These are phyloP conservation scores for Anhinga anhinga DNA, from an alignment of 2,113 vertebrate species.

Conservation along the genomic window DNA sequence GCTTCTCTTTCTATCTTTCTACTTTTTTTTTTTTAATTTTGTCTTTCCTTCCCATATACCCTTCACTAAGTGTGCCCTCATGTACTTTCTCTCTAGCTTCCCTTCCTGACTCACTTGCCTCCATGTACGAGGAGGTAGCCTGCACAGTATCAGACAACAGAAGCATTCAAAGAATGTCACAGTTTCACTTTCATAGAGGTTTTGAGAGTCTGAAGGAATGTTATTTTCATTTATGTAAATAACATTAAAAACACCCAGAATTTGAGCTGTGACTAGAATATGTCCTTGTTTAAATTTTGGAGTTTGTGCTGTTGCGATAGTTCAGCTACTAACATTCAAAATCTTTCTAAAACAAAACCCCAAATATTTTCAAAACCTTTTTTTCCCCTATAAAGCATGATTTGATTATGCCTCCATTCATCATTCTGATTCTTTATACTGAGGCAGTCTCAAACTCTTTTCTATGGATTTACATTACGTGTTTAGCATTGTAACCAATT, in stretches of 20 bases:
- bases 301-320: not conserved
- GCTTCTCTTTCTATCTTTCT: not conserved
- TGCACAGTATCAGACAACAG: not conserved
- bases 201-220: not conserved
- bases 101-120: not conserved
- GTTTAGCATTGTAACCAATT: not conserved
- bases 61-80: not conserved
- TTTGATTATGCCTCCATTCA: not conserved
- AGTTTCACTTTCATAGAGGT: not conserved
- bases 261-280: not conserved
- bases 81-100: not conserved
- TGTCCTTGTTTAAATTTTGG: not conserved
- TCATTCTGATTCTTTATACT: not conserved
- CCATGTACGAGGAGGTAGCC: not conserved
- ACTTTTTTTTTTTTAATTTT: not conserved
- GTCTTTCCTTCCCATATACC: not conserved
- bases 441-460: not conserved
- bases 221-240: not conserved
- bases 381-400: not conserved
- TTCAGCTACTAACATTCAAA: not conserved
- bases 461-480: not conserved
- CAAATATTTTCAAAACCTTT: not conserved
- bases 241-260: not conserved
- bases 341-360: accelerated
- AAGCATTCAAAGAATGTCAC: not conserved